A percentile compares a stretch with the other conserved stretches of the same genome.
phyloP scores from a whole-genome alignment of 2,113 vertebrate genomes.

The Serilophus lunatus region DNA sequence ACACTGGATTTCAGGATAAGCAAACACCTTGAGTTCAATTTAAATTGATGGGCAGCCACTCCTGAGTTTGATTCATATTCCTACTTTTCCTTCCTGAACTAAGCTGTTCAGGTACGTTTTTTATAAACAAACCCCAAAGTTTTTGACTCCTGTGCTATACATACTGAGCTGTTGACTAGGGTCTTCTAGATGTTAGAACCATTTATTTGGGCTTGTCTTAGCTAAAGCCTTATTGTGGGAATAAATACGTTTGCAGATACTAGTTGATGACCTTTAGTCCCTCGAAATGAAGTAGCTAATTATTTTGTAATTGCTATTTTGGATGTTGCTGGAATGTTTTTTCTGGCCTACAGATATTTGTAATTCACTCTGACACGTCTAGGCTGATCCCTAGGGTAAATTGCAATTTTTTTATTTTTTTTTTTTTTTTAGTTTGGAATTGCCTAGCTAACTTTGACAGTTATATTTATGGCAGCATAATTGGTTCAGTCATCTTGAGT shows the following conservation, averaged over 20 bases:
- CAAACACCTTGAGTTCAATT: neutral
- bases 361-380: neutral
- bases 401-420: neutral
- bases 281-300: neutral
- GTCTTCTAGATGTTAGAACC: neutral
- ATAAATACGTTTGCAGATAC: neutral
- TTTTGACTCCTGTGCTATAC: neutral
- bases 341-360: neutral
- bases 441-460: neutral
- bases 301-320: neutral
- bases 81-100: neutral
- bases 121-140: neutral
- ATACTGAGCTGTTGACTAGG: neutral
- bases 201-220: neutral
- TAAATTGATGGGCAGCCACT: neutral
- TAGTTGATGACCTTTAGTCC: neutral
- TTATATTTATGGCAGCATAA: neutral
- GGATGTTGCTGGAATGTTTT: neutral
- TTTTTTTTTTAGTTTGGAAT: neutral
- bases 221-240: neutral
- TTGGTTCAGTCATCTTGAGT: constrained; percentile 2
- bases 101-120: neutral
- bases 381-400: neutral
- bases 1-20: neutral
- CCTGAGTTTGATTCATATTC: neutral